Evolutionary conservation across 1,140 invertebrate species (phyloP), one percentile per base, ranked within the genome.

Genomic region (Pollicipes pollicipes): DNA sequence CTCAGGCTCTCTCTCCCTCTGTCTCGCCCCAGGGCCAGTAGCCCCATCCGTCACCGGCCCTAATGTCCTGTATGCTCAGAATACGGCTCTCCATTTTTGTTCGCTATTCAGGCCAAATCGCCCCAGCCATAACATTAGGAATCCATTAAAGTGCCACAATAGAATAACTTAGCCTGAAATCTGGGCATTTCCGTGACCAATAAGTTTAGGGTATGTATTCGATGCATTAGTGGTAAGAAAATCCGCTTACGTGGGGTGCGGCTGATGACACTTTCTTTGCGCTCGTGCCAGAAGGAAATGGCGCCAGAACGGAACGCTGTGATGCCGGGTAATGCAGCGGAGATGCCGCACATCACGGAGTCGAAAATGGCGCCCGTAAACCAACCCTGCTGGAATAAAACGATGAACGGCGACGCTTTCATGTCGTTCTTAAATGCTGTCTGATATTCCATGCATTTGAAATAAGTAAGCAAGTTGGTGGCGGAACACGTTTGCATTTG

Each of bases 131-230:
- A 58, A 58, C 45, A 21, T 58, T 58, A 58, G 6, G 45, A 58
- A 58, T 58, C 45, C 45, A 58, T 58, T 58, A 58, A 24, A 58
- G 45, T 58, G 45, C 45, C 45, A 58, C 45, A 58, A 58, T 17
- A 58, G 45, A 58, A 58, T 58, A 58, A 58, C 45, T 58, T 58
- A 58, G 45, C 24, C 45, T 58, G 45, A 58, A 58, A 58, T 58
- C 45, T 58, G 45, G 45, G 13, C 45, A 58, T 58, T 58, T 58
- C 45, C 45, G 45, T 58, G 45, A 58, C 45, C 45, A 58, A 58
- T 21, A 58, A 58, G 45, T 58, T 58, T 58, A 58, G 13, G 2
- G 21, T 58, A 58, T 58, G 24, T 21, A 58, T 58, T 58, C 24
- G 45, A 58, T 58, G 45, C 45, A 58, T 58, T 58, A 58, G 45